Evolutionary conservation across 2,113 vertebrate species (phyloP), one percentile per base, ranked within the genome.

Genomic region (Galbula dea): DNA sequence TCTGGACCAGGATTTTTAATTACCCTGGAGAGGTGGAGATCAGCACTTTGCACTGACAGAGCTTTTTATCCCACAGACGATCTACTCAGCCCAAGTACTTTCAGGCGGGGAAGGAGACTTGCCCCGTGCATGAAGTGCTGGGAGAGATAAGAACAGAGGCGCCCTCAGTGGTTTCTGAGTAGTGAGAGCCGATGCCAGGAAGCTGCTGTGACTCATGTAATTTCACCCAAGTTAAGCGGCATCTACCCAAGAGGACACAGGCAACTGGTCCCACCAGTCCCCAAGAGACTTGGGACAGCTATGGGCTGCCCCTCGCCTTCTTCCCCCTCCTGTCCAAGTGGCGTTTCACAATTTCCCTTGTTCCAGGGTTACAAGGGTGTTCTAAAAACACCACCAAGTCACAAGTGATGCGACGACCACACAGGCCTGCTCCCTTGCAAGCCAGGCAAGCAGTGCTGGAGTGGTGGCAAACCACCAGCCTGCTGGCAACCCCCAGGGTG

Each of bases 1-100:
- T 93, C 93, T 94, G 79, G 55, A 30, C 95, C 94, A 2, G 91
- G 94, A 73, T 91, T 96, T 95, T 71, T 52, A 51, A 52, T 69
- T 67, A 52, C 87, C 65, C 39, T 17, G 46, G n/a, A 51, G 75
- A 89, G 81, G 82, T 71, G 78, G 91, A 88, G 82, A 63, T 7
- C 20, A 27, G 43, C 67, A 84, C 83, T 85, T 86, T 63, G 34
- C 5, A 5, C 37, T 11, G 20, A 32, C 21, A 7, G 37, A 66
- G 66, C 9, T 21, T 76, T 94, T 95, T 67, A 92, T 94, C 84
- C 84, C 8, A 3, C 30, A 23, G 29, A 77, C 0, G 5, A 84
- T 79, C 84, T 89, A 2, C 75, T 91, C 61, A 55, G 75, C 93
- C 78, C 74, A 39, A 92, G 86, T 63, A 27, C 58, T 92, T 83